These are phyloP conservation scores for Microchirus variegatus DNA, from an alignment of 2,797 vertebrate species.

Conservation along the genomic window DNA sequence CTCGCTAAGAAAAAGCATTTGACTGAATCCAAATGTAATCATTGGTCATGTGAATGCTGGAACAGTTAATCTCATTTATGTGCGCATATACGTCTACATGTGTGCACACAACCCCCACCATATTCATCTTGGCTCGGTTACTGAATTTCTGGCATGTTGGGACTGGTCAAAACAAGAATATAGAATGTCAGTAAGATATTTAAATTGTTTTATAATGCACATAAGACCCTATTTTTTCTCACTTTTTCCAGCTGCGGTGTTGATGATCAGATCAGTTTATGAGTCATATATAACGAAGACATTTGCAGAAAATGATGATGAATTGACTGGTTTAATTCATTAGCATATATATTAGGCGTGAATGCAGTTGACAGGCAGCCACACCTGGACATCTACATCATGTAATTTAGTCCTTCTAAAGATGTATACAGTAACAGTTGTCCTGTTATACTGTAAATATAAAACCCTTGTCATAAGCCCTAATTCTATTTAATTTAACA, in stretches of 20 bases:
- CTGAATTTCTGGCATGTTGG: constrained; percentile 7
- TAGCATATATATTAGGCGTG: neutral
- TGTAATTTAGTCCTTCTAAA: neutral
- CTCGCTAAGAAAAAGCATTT: constrained; percentile 56
- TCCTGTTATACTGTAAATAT: neutral
- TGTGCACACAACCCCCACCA: constrained; percentile 18
- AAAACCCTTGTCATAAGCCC: neutral
- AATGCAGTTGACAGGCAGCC: neutral
- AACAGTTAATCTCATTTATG: constrained; percentile 62
- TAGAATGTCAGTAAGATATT: neutral
- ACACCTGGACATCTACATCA: neutral
- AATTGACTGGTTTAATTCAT: neutral
- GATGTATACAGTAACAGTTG: neutral
- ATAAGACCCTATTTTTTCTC: neutral
- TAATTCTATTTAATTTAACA: constrained; percentile 4
- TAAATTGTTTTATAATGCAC: neutral
- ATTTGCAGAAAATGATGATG: neutral
- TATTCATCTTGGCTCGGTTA: constrained; percentile 10
- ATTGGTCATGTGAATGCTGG: constrained; percentile 67
- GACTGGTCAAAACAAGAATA: constrained; percentile 31
- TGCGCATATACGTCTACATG: constrained; percentile 37
- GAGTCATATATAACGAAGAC: neutral
- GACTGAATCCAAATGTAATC: constrained; percentile 65
- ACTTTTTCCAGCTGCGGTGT: neutral
- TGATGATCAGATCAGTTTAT: neutral